Evolutionary conservation across 2,797 vertebrate species (phyloP).

Genomic region (Cossypha caffra): DNA sequence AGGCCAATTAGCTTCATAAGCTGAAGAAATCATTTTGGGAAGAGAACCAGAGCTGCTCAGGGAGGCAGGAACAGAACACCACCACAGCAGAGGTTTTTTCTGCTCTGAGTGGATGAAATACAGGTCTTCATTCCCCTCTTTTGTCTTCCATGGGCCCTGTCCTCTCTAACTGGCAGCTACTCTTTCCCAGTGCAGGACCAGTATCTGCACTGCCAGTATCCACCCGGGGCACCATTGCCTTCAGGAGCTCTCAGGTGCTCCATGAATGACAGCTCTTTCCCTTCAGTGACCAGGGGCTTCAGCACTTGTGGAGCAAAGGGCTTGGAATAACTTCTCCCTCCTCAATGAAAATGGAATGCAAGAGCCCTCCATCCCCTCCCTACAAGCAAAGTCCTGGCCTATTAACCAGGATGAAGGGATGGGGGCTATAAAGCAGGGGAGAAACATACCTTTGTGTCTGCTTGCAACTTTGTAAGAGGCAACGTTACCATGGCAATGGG

Average conservation of each 20-base stretch:
- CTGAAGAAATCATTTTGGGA: background rate
- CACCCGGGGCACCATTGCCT: background rate
- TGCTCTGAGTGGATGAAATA: background rate
- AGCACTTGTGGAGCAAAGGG: background rate
- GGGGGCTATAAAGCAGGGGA: background rate
- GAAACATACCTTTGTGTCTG: constrained; percentile 50
- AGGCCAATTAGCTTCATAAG: background rate
- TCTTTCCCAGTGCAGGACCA: background rate
- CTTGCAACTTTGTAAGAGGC: constrained; percentile 53
- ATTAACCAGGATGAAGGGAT: background rate
- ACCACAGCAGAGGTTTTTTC: background rate
- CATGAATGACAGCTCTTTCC: background rate
- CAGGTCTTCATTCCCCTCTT: background rate
- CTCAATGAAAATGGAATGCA: background rate
- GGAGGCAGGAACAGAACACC: background rate
- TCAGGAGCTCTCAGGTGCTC: background rate
- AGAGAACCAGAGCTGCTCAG: background rate
- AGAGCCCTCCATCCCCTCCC: background rate
- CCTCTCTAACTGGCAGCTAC: background rate
- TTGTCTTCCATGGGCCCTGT: background rate
- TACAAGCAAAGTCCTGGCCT: background rate
- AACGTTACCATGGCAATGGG: constrained; percentile 69
- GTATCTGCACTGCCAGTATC: background rate
- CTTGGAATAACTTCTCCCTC: background rate
- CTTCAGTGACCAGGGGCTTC: background rate